Evolutionary conservation across 2,113 vertebrate genomes (phyloP), one percentile per base, ranked within the genome.

Genomic region (Polypterus bichir): DNA sequence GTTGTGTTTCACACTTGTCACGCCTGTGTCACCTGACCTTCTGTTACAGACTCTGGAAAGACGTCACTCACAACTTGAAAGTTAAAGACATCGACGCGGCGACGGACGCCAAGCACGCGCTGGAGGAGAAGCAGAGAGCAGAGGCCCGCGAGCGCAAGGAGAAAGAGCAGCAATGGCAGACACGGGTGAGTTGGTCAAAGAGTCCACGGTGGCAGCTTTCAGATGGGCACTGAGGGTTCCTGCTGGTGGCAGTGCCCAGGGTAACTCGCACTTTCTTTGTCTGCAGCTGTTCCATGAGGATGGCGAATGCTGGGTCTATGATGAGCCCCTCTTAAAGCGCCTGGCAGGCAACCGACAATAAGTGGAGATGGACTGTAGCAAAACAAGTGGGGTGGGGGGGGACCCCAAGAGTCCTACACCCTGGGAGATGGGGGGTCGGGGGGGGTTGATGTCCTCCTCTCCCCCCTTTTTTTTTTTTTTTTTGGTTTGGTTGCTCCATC

Each of bases 271-370:
- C 48, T 64, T 53, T 59, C 51, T 75, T 27, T 77, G 57, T 71
- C 52, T 77, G 57, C 62, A 99, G 94, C 68, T 99, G 2, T 99
- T 99, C 83, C 97, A 98, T 0, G 95, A 99, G 79, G 97, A 99
- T 2, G 95, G 97, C 10, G 95, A 98, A 71, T 97, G 92, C 76
- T 98, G 97, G 95, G 90, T 98, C 49, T 99, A 97, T 1, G 97
- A 98, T 0, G 91, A 98, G 69, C 97, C 95, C 1, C 87, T 99
- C 61, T 59, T 99, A 79, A 97, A 97, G 76, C 89, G 93, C 78
- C 82, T 89, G 11, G 81, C 81, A 68, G 87, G 89, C 68, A 81
- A 78, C 69, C 89, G 88, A 76, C 88, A 88, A 64, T 95, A 82
- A 90, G 74, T 3, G 69, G 62, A 65, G 47, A 51, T 45, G 4